A percentile compares a stretch with the other conserved stretches of the same genome.
These are phyloP conservation scores for Congeria kusceri DNA, from an alignment of 2,888 invertebrate genomes.

Conservation along the genomic window DNA sequence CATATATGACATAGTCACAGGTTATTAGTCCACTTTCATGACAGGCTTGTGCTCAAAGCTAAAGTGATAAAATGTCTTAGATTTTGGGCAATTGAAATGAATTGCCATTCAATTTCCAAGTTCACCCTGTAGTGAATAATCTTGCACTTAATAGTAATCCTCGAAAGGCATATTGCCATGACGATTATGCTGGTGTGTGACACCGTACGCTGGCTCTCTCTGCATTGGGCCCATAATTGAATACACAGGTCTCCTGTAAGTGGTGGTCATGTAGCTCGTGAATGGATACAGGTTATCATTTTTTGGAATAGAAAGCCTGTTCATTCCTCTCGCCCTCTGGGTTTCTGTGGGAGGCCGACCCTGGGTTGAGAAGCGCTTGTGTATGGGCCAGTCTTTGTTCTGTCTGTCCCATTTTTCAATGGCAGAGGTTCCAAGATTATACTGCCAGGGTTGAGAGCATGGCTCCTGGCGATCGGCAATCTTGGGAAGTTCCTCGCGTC, in stretches of 20 bases:
- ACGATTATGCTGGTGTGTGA: constrained; percentile 82
- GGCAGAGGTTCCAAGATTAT: constrained; percentile 74
- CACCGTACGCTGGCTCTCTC: constrained; percentile 80
- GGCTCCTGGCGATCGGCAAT: constrained; percentile 75
- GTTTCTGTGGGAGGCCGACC: constrained; percentile 80
- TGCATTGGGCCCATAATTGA: constrained; percentile 84
- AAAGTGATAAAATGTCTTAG: too few species aligned
- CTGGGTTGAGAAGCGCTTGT: constrained; percentile 63
- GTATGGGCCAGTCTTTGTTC: constrained; percentile 79
- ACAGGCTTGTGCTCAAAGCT: too few species aligned
- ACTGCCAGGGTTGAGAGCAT: constrained; percentile 78
- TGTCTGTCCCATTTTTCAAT: constrained; percentile 74
- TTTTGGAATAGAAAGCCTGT: constrained; percentile 73
- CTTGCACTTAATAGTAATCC: constrained; percentile 80
- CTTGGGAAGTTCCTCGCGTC: constrained; percentile 78
- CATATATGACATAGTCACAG: too few species aligned
- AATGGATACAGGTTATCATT: constrained; percentile 82
- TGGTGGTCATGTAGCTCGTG: constrained; percentile 84
- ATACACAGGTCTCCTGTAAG: constrained; percentile 83
- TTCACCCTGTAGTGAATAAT: neutral
- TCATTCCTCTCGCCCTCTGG: constrained; percentile 80
- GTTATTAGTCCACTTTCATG: too few species aligned
- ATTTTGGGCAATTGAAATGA: too few species aligned
- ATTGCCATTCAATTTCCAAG: too few species aligned
- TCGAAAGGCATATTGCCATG: constrained; percentile 84